Conservation (phyloP, 1,140 invertebrate species). For the Adoxophyes honmai region DNA sequence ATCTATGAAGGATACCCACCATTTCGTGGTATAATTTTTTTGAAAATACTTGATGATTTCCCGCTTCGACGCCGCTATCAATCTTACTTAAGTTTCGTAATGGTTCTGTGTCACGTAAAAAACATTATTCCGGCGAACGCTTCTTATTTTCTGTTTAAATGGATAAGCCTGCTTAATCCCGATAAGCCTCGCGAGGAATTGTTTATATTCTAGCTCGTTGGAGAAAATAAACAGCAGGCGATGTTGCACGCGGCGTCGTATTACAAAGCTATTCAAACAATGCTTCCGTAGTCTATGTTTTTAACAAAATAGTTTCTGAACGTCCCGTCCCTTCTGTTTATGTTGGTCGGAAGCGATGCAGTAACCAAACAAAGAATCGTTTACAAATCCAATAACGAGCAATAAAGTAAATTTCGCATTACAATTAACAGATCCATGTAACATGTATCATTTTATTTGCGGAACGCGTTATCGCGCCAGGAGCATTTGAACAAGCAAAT, state of each 20-base stretch:
- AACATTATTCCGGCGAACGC: constrained; percentile 9
- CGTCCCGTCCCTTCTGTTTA: no score
- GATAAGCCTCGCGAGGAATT: constrained; percentile 12
- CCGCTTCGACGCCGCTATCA: constrained; percentile 38
- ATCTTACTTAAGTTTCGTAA: constrained; percentile 32
- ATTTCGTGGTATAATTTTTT: constrained; percentile 41
- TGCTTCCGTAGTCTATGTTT: neutral
- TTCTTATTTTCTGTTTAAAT: constrained; percentile 16
- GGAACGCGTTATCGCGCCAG: neutral
- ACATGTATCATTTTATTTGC: constrained; percentile 3
- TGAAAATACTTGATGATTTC: constrained; percentile 31
- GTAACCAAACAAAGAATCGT: no score
- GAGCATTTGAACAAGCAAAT: constrained; percentile 29
- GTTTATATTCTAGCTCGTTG: constrained; percentile 14
- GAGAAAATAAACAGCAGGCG: constrained; percentile 14
- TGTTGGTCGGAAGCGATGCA: no score
- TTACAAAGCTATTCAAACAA: constrained; percentile 11
- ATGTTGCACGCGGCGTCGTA: constrained; percentile 4
- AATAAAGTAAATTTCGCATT: no score
- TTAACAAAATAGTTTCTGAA: constrained; percentile 7
- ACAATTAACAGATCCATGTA: no score
- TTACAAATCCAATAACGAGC: no score
- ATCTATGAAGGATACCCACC: constrained; percentile 65
- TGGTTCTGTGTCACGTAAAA: constrained; percentile 22
- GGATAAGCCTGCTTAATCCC: constrained; percentile 13